phyloP scores from a whole-genome alignment of 2,797 vertebrate species.

The Antennarius maculatus region DNA sequence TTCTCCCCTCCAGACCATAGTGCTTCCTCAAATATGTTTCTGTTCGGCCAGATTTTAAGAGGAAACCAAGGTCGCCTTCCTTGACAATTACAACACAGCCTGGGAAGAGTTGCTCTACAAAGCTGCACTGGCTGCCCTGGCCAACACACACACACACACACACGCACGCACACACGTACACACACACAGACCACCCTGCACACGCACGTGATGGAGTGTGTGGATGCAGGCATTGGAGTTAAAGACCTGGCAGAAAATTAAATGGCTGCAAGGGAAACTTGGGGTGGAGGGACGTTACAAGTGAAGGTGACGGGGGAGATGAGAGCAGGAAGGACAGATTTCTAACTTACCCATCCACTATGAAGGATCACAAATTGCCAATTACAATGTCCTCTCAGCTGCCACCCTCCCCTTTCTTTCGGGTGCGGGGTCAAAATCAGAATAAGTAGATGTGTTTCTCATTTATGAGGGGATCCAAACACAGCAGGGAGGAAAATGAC shows the following conservation, averaged over 20 bases:
- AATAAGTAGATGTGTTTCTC: conserved; percentile 59
- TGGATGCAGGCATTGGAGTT: conserved; percentile 27
- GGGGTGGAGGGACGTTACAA: conserved; percentile 29
- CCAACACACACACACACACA: conserved; percentile 52
- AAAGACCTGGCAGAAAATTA: conserved; percentile 51
- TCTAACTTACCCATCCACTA: conserved; percentile 63
- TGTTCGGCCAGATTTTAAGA: conserved; percentile 74
- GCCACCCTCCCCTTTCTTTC: conserved; percentile 30
- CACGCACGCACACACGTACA: background rate
- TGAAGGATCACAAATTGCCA: conserved; percentile 75
- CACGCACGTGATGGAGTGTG: conserved; percentile 46
- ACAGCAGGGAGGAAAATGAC: conserved; percentile 45
- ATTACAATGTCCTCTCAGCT: conserved; percentile 64
- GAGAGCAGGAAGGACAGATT: conserved; percentile 66
- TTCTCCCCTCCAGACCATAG: conserved; percentile 25
- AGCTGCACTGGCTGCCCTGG: conserved; percentile 23
- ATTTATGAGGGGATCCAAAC: conserved; percentile 60
- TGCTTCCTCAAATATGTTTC: conserved; percentile 76
- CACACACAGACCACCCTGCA: conserved; percentile 68
- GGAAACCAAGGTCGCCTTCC: conserved; percentile 71
- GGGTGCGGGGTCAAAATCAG: conserved; percentile 54
- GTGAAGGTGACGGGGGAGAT: conserved; percentile 43
- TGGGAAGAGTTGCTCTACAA: conserved; percentile 54
- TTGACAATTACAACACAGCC: conserved; percentile 67
- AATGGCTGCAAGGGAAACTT: conserved; percentile 49